A percentile compares a stretch with the other conserved stretches of the same genome.
Evolutionary conservation across 2,888 invertebrate genomes (phyloP).

Genomic region (Lepas anatifera): DNA sequence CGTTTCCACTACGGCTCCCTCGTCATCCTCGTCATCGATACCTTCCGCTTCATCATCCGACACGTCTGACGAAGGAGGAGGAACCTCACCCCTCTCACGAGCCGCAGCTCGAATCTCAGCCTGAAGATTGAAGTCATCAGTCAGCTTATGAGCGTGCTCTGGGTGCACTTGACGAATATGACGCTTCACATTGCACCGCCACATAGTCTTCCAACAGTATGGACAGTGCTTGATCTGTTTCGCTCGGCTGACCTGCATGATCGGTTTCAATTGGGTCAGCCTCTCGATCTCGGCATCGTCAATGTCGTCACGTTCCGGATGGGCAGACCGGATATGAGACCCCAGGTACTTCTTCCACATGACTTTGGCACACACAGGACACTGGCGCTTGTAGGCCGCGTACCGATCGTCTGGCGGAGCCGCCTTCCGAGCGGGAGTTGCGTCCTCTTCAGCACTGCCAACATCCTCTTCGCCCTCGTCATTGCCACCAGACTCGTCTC

Average conservation of each 20-base stretch:
- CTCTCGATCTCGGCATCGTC: no score
- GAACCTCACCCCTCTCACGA: background rate
- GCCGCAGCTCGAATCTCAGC: constrained; percentile 10
- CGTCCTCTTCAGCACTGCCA: no score
- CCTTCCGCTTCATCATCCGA: background rate
- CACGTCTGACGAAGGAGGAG: background rate
- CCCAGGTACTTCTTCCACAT: constrained; percentile 11
- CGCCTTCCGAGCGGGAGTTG: no score
- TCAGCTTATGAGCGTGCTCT: background rate
- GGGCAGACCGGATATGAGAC: background rate
- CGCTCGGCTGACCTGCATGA: background rate
- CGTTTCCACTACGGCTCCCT: no score
- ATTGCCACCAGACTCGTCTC: background rate
- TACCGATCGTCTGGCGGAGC: background rate
- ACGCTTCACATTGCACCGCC: constrained; percentile 12
- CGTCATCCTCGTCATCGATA: background rate
- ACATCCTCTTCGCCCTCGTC: background rate
- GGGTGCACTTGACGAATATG: constrained; percentile 2
- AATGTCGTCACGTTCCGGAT: background rate
- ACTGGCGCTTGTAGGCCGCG: constrained; percentile 6
- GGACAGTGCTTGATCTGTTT: constrained; percentile 2
- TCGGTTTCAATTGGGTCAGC: no score
- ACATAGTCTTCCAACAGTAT: constrained; percentile 12
- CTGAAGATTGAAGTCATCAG: background rate
- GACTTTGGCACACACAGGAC: background rate